These are phyloP conservation scores for Meganola albula DNA, from an alignment of 2,888 invertebrate genomes.

Conservation along the genomic window DNA sequence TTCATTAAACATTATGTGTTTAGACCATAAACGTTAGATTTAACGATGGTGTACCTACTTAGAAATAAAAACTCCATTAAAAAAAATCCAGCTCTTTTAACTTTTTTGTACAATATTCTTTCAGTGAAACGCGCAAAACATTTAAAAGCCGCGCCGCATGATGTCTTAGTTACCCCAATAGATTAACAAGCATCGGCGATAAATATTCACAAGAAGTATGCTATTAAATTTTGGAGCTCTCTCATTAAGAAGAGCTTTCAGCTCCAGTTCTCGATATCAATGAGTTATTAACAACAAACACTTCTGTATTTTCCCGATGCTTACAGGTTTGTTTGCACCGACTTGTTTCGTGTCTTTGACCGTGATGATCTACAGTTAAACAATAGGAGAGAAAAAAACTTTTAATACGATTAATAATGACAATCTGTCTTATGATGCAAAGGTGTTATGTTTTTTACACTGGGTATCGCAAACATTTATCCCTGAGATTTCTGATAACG, in stretches of 20 bases:
- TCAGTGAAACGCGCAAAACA: no score
- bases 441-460: conserved; percentile 5
- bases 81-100: no score
- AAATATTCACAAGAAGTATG: conserved; percentile 44
- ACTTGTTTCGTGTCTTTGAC: conserved; percentile 54
- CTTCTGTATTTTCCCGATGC: conserved; percentile 28
- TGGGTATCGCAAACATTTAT: conserved; percentile 25
- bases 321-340: conserved; percentile 28
- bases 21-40: no score
- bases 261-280: conserved; percentile 39
- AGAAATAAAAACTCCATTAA: no score
- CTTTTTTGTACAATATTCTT: no score
- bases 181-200: conserved; percentile 53
- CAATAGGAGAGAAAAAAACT: conserved; percentile 45
- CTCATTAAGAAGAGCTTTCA: conserved; percentile 44
- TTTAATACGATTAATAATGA: conserved; percentile 39
- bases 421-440: no score
- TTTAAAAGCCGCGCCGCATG: no score
- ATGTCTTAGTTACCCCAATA: conserved; percentile 39
- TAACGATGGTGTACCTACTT: no score
- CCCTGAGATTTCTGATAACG: conserved; percentile 60
- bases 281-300: conserved; percentile 37
- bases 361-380: conserved; percentile 48
- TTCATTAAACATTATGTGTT: no score
- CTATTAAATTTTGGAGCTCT: conserved; percentile 23